Conservation (phyloP, 2,888 invertebrate species). For the Sialis lutaria region DNA sequence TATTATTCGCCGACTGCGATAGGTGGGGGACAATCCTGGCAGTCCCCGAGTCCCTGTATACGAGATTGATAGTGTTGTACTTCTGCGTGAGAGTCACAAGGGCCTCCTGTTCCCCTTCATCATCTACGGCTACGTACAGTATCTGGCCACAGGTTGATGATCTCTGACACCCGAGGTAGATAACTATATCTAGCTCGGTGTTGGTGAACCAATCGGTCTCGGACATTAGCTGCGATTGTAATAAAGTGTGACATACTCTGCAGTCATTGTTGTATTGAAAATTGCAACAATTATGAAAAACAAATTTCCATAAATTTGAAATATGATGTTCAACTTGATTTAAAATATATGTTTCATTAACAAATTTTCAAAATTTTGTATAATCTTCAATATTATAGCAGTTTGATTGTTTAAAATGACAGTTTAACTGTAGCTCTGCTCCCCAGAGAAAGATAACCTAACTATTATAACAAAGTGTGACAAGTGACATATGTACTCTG, state of each 20-base stretch:
- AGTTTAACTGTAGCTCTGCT: too few species aligned
- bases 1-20: constrained; percentile 20
- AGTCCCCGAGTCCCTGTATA: constrained; percentile 36
- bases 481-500: too few species aligned
- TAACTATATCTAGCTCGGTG: constrained; percentile 21
- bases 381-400: too few species aligned
- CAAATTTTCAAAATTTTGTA: too few species aligned
- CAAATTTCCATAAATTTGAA: too few species aligned
- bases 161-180: constrained; percentile 18
- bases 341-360: too few species aligned
- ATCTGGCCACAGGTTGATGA: constrained; percentile 18
- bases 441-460: too few species aligned
- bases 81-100: constrained; percentile 39
- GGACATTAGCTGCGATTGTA: constrained; percentile 18
- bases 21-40: constrained; percentile 25
- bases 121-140: constrained; percentile 20
- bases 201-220: constrained; percentile 21
- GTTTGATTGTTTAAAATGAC: too few species aligned
- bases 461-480: too few species aligned
- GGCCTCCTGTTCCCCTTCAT: constrained; percentile 22
- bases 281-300: background rate
- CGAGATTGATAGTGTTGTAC: constrained; percentile 49
- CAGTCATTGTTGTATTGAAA: background rate
- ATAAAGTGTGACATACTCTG: background rate
- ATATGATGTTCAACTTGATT: too few species aligned